Evolutionary conservation across 1,140 invertebrate genomes (phyloP).

Genomic region (Penaeus indicus): DNA sequence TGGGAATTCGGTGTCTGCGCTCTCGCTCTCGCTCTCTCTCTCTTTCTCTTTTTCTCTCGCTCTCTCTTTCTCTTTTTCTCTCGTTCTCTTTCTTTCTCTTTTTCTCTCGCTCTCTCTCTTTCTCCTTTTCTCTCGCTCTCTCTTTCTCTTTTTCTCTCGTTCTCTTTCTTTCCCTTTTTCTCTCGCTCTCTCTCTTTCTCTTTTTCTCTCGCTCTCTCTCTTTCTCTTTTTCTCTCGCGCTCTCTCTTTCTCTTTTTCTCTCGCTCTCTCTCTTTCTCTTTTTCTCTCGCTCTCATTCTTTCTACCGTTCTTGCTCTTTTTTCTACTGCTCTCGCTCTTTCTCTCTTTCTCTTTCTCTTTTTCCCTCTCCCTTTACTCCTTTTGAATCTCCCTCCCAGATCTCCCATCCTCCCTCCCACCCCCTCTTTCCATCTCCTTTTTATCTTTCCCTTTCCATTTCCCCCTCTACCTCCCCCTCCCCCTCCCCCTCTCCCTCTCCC

Average conservation of each 20-base stretch:
- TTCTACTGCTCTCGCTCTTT: neutral
- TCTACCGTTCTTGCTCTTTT: neutral
- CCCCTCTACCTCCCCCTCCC: neutral
- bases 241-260: slow-evolving; percentile 1
- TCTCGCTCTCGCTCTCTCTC: slow-evolving; percentile 8
- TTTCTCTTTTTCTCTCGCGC: neutral
- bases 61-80: neutral
- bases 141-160: neutral
- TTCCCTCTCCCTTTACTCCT: neutral
- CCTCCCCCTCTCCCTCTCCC: neutral
- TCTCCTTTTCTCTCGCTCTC: slow-evolving; percentile 27
- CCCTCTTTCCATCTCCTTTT: neutral
- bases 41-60: neutral
- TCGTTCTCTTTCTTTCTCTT: neutral
- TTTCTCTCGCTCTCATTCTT: neutral
- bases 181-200: neutral
- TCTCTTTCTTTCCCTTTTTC: neutral
- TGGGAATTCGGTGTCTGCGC: neutral
- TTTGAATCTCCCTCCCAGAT: too few relatives aligned
- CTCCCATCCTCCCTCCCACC: neutral
- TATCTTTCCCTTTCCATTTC: neutral
- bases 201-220: neutral
- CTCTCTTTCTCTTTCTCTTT: slow-evolving; percentile 5
- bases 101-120: neutral
- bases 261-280: neutral